Percentiles rank a stretch among this genome's conserved stretches.
Conservation (phyloP, 37 sponge, comb jelly and placozoan genomes). For the Chondrilla cf. caribensis region DNA sequence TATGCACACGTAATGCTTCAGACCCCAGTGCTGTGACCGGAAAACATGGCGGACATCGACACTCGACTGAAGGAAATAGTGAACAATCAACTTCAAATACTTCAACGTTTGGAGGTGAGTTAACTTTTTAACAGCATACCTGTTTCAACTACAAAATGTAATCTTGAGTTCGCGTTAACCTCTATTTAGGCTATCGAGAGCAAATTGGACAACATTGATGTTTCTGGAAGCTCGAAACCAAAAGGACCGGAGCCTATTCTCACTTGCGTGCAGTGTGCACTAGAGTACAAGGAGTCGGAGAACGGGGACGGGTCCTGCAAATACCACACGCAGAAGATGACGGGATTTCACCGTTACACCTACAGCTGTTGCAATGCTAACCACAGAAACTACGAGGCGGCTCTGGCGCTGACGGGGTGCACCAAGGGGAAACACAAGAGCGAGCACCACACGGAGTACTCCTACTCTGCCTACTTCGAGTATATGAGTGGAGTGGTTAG, state of each 20-base stretch:
- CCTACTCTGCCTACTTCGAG: conserved; percentile 43
- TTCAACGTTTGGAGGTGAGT: too few relatives aligned
- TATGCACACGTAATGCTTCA: too few relatives aligned
- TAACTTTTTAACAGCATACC: too few relatives aligned
- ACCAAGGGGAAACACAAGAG: conserved; percentile 66
- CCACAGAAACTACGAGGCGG: conserved; percentile 14
- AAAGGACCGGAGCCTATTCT: conserved; percentile 63
- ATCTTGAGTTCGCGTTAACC: too few relatives aligned
- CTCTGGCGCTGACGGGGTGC: conserved; percentile 34
- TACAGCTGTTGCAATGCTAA: conserved; percentile 52
- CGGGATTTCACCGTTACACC: conserved; percentile 5
- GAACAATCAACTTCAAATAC: too few relatives aligned
- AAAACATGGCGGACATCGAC: too few relatives aligned
- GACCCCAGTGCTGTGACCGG: too few relatives aligned
- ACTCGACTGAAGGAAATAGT: too few relatives aligned
- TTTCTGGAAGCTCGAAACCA: conserved; percentile 14
- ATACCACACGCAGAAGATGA: conserved; percentile 39
- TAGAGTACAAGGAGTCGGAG: conserved; percentile 70
- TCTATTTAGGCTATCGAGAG: conserved; percentile 13
- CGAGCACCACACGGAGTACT: conserved; percentile 57
- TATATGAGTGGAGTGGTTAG: conserved; percentile 56
- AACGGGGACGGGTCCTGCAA: conserved; percentile 65
- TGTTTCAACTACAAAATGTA: too few relatives aligned
- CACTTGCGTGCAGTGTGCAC: conserved; percentile 63
- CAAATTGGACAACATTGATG: conserved; percentile 26